Conservation (phyloP, 2,797 vertebrate genomes). For the Aldrovandia affinis region DNA sequence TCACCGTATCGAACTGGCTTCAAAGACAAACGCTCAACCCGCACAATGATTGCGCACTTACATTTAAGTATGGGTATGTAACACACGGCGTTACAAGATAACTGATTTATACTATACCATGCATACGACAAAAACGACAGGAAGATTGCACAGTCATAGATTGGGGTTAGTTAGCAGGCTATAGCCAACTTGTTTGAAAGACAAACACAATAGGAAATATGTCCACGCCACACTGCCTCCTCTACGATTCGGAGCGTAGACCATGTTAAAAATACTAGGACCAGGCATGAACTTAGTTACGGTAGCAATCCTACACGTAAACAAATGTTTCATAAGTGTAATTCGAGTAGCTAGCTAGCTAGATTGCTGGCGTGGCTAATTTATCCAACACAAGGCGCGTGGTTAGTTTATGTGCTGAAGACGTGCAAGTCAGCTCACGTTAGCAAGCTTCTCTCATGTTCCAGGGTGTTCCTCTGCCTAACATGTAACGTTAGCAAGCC, state of each 20-base stretch:
- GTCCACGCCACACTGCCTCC: neutral
- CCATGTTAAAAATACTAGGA: neutral
- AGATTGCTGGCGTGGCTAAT: neutral
- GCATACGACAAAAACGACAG: neutral
- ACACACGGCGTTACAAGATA: neutral
- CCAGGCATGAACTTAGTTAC: neutral
- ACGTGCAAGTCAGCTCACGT: neutral
- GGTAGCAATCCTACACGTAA: constrained; percentile 55
- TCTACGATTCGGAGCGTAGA: neutral
- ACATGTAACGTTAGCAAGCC: neutral
- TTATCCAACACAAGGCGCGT: constrained; percentile 26
- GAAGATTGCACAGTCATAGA: neutral
- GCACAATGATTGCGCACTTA: neutral
- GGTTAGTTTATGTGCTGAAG: neutral
- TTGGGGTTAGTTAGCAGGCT: neutral
- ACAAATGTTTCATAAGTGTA: constrained; percentile 61
- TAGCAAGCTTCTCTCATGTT: neutral
- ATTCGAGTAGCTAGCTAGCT: constrained; percentile 43
- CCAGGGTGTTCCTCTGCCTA: neutral
- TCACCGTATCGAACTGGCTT: neutral
- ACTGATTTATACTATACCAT: neutral
- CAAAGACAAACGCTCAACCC: neutral
- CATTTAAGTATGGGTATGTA: neutral
- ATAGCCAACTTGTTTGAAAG: neutral
- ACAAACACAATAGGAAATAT: neutral